Conservation (phyloP, 2,113 vertebrate species). For the Chamaetylas fuelleborni region DNA sequence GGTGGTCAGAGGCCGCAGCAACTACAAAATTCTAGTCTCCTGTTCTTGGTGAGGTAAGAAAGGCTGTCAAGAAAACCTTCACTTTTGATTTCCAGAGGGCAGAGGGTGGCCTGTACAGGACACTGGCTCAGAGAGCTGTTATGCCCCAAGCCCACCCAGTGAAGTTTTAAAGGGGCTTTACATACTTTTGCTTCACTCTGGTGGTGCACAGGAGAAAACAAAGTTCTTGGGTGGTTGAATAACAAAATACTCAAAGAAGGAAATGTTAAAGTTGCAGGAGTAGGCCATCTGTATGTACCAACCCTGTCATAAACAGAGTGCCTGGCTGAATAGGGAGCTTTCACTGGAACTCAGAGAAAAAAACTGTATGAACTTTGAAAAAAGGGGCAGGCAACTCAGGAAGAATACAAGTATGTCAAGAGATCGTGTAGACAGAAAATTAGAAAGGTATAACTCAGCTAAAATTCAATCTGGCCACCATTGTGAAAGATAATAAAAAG, state of each 20-base stretch:
- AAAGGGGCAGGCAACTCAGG: background rate
- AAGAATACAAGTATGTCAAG: background rate
- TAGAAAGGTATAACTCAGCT: background rate
- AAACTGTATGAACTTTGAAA: background rate
- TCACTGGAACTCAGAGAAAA: background rate
- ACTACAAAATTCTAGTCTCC: background rate
- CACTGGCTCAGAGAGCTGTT: background rate
- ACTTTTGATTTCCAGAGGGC: background rate
- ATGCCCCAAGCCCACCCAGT: background rate
- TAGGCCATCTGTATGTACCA: too few relatives aligned
- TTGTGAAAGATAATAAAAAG: background rate
- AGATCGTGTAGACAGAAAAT: background rate
- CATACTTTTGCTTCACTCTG: background rate
- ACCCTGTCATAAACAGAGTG: background rate
- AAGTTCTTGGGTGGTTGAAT: background rate
- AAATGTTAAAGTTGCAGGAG: background rate
- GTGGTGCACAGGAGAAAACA: background rate
- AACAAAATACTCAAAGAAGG: background rate
- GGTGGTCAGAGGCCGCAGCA: background rate
- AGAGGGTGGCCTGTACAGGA: background rate
- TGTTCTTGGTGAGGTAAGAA: background rate
- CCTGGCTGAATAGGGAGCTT: background rate
- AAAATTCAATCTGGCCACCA: background rate
- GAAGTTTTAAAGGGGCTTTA: background rate
- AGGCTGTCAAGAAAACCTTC: fast-evolving